Evolutionary conservation across 2,888 invertebrate species (phyloP), one percentile per base, ranked within the genome.

Genomic region (Ennomos quercinarius): DNA sequence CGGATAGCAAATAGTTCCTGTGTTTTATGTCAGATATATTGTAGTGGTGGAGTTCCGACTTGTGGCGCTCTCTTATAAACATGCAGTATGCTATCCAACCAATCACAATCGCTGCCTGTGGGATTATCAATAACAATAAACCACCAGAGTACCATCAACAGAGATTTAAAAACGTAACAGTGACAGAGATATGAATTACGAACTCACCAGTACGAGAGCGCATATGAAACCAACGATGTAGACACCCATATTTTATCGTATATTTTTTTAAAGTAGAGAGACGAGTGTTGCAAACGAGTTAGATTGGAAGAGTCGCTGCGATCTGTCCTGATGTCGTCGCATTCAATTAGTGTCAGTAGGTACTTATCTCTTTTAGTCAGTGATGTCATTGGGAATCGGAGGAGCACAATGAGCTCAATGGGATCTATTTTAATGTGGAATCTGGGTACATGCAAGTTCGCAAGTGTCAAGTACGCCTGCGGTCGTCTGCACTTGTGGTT

Each of bases 51-150:
- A 51, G 63, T 57, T 89, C 87, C 0, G 87, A 83, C 61, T 86
- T 90, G 66, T 87, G 89, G 27, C 84, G 77, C 60, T 92, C 91
- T 55, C 82, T 83, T 58, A 84, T 73, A 68, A 92, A 92, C 90
- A 92, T 87, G 70, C 89, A 91, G 73, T 86, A 91, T 5, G 86
- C 80, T 73, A 92, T 85, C 88, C 89, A 91, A 39, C 72, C 72
- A 34, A 89, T 56, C 38, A 90, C 81, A 10, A 90, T 60, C 12
- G 74, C 77, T 13, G 90, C 87, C 91, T 91, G 87, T 36, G 70
- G 71, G 42, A 12, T 27, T 13, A 43, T 9, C 36, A 43, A 37
- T 10, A 51, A 66, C 10, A 37, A 44, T n/a, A n/a, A n/a, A n/a
- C n/a, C n/a, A n/a, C n/a, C n/a, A n/a, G n/a, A n/a, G n/a, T n/a